Percentiles rank a stretch among this genome's conserved stretches.
phyloP scores from a whole-genome alignment of 2,888 invertebrate species.

The Tetropium fuscum region DNA sequence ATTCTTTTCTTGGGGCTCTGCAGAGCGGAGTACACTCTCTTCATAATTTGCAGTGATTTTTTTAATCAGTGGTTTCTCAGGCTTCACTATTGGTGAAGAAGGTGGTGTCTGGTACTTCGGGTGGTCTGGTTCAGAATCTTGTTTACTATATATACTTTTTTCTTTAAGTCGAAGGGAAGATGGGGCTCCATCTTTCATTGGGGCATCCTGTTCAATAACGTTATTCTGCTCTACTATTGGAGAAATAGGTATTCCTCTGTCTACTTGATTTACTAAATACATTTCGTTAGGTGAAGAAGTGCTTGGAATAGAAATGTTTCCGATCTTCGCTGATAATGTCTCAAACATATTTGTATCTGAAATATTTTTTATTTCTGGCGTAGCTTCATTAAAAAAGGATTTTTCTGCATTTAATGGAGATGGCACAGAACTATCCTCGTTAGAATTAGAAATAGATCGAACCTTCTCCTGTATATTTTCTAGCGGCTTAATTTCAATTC shows the following conservation, averaged over 20 bases:
- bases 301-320: background rate
- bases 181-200: background rate
- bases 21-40: background rate
- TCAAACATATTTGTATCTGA: constrained; percentile 2
- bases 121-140: too few species aligned
- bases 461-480: too few species aligned
- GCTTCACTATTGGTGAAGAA: constrained; percentile 1
- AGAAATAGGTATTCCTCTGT: background rate
- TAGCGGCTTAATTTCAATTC: background rate
- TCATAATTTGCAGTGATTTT: background rate
- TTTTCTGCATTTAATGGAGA: background rate
- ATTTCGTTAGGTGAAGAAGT: background rate
- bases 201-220: background rate
- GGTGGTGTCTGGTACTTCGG: constrained; percentile 8
- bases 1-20: background rate
- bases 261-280: background rate
- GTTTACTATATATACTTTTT: background rate
- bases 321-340: background rate
- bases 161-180: background rate
- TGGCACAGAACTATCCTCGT: background rate
- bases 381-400: background rate
- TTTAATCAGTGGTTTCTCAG: background rate
- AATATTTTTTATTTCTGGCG: constrained; percentile 6
- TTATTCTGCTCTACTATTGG: background rate
- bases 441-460: too few species aligned